These are phyloP conservation scores for Bergia puertoricense DNA, from an alignment of 92 coral and sea anemone genomes.

Conservation along the genomic window DNA sequence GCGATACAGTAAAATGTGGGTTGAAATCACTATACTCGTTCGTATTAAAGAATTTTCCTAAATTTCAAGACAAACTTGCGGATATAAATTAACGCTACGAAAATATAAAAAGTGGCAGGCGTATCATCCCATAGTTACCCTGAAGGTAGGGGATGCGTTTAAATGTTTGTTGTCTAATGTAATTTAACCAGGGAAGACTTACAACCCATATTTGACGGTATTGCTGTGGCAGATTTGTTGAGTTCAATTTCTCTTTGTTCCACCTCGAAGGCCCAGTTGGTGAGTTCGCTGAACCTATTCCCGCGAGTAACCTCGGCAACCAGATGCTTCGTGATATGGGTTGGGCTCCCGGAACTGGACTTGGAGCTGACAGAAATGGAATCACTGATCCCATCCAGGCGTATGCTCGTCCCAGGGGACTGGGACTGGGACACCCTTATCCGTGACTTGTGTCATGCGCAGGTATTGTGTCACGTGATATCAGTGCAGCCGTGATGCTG, in stretches of 20 bases:
- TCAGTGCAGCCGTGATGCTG: not conserved
- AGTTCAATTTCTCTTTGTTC: not conserved
- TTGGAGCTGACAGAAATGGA: conserved; percentile 87
- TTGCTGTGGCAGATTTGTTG: no score
- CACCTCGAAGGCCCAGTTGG: conserved; percentile 43
- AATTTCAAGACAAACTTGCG: no score
- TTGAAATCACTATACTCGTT: no score
- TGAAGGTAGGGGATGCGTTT: no score
- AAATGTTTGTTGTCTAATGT: no score
- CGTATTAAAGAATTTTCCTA: no score
- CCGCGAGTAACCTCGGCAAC: conserved; percentile 87
- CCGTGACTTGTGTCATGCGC: conserved; percentile 12
- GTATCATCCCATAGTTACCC: no score
- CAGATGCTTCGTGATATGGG: conserved; percentile 96
- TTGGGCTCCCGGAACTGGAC: conserved; percentile 96
- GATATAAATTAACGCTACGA: no score
- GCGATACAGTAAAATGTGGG: no score
- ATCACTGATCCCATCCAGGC: conserved; percentile 89
- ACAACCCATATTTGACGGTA: no score
- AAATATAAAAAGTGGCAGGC: no score
- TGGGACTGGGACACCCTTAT: conserved; percentile 94
- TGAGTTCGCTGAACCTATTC: conserved; percentile 72
- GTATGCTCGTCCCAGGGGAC: conserved; percentile 78
- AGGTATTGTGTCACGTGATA: not conserved
- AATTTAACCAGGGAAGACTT: no score